Percentiles rank a stretch among this genome's conserved stretches.
Evolutionary conservation across 2,888 invertebrate genomes (phyloP).

Genomic region (Terebella lapidaria): DNA sequence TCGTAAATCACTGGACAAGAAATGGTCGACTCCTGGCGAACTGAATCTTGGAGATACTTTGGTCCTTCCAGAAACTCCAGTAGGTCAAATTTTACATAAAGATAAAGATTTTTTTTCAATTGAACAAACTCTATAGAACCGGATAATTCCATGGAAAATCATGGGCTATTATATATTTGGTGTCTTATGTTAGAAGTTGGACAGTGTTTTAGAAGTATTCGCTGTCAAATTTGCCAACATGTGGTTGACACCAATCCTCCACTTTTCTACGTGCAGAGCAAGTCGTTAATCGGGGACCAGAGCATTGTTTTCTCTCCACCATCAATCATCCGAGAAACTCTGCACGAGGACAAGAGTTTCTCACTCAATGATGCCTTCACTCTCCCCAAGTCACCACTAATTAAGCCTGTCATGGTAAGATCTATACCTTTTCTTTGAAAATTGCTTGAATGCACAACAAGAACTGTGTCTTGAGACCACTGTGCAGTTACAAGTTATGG

Average conservation of each 20-base stretch:
- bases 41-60: slow-evolving; percentile 30
- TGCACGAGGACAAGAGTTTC: slow-evolving; percentile 13
- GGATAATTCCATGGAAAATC: background rate
- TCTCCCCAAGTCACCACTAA: slow-evolving; percentile 26
- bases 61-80: slow-evolving; percentile 51
- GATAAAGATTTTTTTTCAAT: background rate
- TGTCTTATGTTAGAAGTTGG: too few species aligned
- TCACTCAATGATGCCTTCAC: slow-evolving; percentile 34
- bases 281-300: slow-evolving; percentile 70
- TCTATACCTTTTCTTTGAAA: background rate
- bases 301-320: slow-evolving; percentile 81
- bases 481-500: too few species aligned
- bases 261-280: too few species aligned
- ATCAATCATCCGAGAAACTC: slow-evolving; percentile 59
- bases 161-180: too few species aligned
- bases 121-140: background rate
- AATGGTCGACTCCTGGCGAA: slow-evolving; percentile 64
- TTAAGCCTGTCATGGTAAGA: slow-evolving; percentile 1
- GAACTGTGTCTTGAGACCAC: too few species aligned
- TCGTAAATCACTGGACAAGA: slow-evolving; percentile 73
- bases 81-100: slow-evolving; percentile 31
- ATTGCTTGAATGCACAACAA: too few species aligned
- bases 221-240: too few species aligned
- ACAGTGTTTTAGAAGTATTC: too few species aligned
- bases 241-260: too few species aligned